Percentiles rank a stretch among this genome's conserved stretches.
Conservation (phyloP, 2,113 vertebrate species). For the Microcebus lehilahytsara region DNA sequence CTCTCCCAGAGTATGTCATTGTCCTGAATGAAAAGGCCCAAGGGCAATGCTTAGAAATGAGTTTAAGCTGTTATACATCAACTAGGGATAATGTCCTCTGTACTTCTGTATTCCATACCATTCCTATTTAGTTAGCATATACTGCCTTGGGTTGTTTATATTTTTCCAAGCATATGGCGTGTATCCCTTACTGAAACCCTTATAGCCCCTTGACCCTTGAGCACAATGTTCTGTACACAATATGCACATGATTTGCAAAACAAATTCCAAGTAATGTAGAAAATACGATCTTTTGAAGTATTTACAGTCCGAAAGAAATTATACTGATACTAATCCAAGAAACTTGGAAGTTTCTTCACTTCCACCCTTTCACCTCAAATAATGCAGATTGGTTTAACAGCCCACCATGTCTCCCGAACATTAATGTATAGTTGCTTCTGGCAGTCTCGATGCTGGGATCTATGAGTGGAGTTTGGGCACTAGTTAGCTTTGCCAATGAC, state of each 20-base stretch:
- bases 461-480: conserved; percentile 63
- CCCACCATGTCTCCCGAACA: conserved; percentile 44
- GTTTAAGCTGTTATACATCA: conserved; percentile 55
- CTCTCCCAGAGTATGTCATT: conserved; percentile 51
- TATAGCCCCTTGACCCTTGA: not conserved
- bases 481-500: conserved; percentile 71
- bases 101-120: conserved; percentile 5
- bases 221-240: conserved; percentile 49
- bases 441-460: conserved; percentile 39
- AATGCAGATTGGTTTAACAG: conserved; percentile 69
- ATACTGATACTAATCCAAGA: conserved; percentile 68
- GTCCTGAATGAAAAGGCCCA: conserved; percentile 30
- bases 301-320: conserved; percentile 71
- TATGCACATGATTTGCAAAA: conserved; percentile 64
- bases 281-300: conserved; percentile 62
- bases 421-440: conserved; percentile 66
- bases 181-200: not conserved
- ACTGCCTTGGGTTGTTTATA: not conserved
- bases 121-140: not conserved
- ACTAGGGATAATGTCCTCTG: conserved; percentile 37
- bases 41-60: conserved; percentile 62
- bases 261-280: conserved; percentile 62
- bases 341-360: conserved; percentile 57
- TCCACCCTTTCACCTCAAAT: conserved; percentile 65
- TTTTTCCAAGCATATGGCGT: conserved; percentile 28